Evolutionary conservation across 2,113 vertebrate genomes (phyloP), one percentile per base, ranked within the genome.

Genomic region (Ancistrus triradiatus): DNA sequence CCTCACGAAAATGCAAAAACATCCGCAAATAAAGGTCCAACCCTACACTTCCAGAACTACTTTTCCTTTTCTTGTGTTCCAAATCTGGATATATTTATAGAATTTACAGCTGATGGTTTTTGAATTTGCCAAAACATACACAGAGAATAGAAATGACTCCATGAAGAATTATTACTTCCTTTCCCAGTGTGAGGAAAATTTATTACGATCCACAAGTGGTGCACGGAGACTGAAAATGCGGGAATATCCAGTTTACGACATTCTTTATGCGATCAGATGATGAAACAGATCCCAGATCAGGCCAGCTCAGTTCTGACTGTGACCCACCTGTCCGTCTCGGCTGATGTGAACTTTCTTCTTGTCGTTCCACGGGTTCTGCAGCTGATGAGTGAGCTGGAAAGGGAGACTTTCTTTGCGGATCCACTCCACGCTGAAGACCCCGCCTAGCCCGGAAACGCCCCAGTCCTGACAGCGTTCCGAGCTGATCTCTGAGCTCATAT

Each of bases 341-440:
- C 95, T 97, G 81, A 95, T 91, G 69, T 97, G 93, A 17, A 97
- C 92, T 79, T 88, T 92, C 77, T 92, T 95, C 75, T 91, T 93
- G 75, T 92, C 90, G 42, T 96, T 95, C 93, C 93, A 96, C 21
- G 90, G 90, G 77, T 98, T 98, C 22, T 91, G 80, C 27, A 98
- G 87, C 66, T 93, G 90, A 1, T 91, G 90, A 8, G 91, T 82
- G 69, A 75, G 82, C 8, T 89, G 89, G 80, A 98, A 98, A 33
- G 92, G 85, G 65, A 98, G 80, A 49, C 74, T 91, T 73, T 95
- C 90, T 71, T 88, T 94, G 33, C 68, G 80, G 53, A 96, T 89
- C 95, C 95, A 98, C n/a, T 95, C 90, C 42, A 98, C 91, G 6
- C 83, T 87, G 77, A 98, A 98, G 1, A 93, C 84, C 10, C 93